A percentile compares a stretch with the other conserved stretches of the same genome.
These are phyloP conservation scores for Lycia hirtaria DNA, from an alignment of 2,888 invertebrate genomes.

Conservation along the genomic window DNA sequence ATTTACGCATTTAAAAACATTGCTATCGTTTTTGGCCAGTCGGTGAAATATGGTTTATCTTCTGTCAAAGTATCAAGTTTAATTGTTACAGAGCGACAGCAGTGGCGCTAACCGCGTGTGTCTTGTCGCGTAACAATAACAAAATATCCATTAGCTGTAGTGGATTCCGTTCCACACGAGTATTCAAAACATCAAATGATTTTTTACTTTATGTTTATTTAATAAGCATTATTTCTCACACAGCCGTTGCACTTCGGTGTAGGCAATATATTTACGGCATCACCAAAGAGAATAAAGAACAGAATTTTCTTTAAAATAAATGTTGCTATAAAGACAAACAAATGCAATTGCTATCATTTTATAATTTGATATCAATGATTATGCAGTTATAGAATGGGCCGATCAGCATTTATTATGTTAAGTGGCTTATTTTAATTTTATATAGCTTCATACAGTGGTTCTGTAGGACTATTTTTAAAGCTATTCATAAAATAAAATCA, in stretches of 20 bases:
- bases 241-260: constrained; percentile 10
- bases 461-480: constrained; percentile 20
- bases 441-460: constrained; percentile 20
- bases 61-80: constrained; percentile 56
- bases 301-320: no score
- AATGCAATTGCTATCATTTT: constrained; percentile 53
- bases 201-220: constrained; percentile 42
- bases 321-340: constrained; percentile 44
- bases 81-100: constrained; percentile 32
- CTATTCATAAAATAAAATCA: no score
- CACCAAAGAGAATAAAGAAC: constrained; percentile 37
- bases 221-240: constrained; percentile 31
- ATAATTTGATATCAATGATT: constrained; percentile 48
- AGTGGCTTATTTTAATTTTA: no score
- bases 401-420: no score
- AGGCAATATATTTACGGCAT: constrained; percentile 24
- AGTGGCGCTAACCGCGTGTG: constrained; percentile 83
- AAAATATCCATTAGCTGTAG: constrained; percentile 85
- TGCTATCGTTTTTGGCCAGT: not conserved
- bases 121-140: constrained; percentile 83
- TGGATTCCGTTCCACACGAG: constrained; percentile 63
- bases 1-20: no score
- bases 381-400: no score
- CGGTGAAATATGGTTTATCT: not conserved
- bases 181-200: constrained; percentile 50